Conservation (phyloP, 2,113 vertebrate genomes). For the Oreochromis spilurus region DNA sequence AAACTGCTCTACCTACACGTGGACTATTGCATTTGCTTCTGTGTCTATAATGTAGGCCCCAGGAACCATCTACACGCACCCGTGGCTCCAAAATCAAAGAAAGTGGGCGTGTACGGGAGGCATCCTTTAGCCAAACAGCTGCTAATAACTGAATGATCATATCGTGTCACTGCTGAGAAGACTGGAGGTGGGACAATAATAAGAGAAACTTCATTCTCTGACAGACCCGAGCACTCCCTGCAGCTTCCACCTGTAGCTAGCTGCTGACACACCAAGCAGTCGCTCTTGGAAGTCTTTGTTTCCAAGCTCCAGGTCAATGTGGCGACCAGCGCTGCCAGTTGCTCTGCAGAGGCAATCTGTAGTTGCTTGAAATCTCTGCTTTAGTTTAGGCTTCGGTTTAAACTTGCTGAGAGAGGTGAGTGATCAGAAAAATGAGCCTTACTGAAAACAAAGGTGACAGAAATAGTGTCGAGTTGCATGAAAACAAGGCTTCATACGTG, state of each 20-base stretch:
- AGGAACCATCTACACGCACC: not conserved
- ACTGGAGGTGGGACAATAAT: constrained; percentile 76
- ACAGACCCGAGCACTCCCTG: constrained; percentile 50
- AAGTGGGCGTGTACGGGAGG: constrained; percentile 50
- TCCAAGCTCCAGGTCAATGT: constrained; percentile 72
- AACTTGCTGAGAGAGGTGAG: constrained; percentile 87
- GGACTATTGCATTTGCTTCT: not conserved
- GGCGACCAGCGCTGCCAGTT: constrained; percentile 70
- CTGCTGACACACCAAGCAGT: constrained; percentile 48
- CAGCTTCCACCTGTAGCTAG: constrained; percentile 77
- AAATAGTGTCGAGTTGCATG: not conserved
- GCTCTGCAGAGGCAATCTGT: constrained; percentile 72
- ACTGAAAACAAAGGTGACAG: not conserved
- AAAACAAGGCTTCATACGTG: not conserved
- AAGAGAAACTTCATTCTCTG: constrained; percentile 62
- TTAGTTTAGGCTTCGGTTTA: constrained; percentile 72
- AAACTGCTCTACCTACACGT: not conserved
- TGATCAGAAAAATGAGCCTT: constrained; percentile 2
- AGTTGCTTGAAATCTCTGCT: constrained; percentile 62
- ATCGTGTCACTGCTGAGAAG: constrained; percentile 79
- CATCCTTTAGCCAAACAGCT: constrained; percentile 58
- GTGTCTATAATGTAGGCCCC: not conserved
- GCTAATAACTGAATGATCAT: constrained; percentile 84
- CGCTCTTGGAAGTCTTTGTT: constrained; percentile 79
- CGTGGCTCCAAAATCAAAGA: not conserved